Conservation (phyloP, 2,797 vertebrate species). For the Myotis myotis region DNA sequence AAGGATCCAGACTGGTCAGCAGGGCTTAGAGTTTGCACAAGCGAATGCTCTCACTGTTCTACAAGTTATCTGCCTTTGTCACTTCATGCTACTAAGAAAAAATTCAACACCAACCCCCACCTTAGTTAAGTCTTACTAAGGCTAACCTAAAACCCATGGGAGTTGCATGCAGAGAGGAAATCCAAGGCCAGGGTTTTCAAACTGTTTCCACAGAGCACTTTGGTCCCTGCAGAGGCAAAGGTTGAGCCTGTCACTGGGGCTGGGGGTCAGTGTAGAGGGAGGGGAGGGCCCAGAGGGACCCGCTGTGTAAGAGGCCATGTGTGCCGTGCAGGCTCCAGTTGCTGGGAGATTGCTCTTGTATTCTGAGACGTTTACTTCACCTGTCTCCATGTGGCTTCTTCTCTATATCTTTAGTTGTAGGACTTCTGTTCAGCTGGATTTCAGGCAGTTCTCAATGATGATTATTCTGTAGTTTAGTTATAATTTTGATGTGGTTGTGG, state of each 20-base stretch:
- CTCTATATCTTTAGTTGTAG: neutral
- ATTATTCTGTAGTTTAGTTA: neutral
- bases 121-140: conserved; percentile 48
- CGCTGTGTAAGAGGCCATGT: neutral
- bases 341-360: neutral
- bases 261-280: too few species aligned
- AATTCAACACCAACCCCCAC: neutral
- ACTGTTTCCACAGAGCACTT: neutral
- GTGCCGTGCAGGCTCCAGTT: neutral
- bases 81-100: neutral
- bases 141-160: neutral
- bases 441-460: neutral
- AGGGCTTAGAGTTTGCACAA: neutral
- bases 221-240: neutral
- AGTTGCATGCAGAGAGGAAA: conserved; percentile 19
- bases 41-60: neutral
- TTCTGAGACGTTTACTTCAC: neutral
- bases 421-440: neutral
- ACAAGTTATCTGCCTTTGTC: neutral
- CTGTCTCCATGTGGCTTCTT: neutral
- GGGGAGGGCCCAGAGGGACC: fast-evolving
- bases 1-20: neutral
- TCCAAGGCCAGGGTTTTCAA: neutral
- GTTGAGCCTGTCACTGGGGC: too few species aligned
- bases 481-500: neutral